These are phyloP conservation scores for Pogonomyrmex barbatus DNA, from an alignment of 1,140 invertebrate species.

Conservation along the genomic window DNA sequence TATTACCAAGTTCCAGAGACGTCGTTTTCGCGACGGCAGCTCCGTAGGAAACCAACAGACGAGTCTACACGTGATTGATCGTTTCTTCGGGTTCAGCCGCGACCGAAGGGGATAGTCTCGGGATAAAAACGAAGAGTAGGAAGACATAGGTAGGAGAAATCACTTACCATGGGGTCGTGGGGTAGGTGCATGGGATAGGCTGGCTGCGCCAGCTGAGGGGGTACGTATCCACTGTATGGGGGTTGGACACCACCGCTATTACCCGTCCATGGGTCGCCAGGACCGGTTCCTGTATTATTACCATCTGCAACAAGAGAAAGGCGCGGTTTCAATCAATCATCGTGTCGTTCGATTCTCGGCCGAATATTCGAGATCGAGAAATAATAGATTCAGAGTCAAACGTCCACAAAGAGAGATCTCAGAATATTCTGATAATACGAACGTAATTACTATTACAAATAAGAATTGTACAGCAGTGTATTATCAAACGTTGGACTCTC, in stretches of 20 bases:
- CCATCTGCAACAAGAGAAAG: conserved; percentile 82
- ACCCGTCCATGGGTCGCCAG: conserved; percentile 84
- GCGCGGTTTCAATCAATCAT: conserved; percentile 37
- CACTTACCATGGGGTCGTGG: conserved; percentile 88
- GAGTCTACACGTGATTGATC: conserved; percentile 71
- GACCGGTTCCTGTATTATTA: conserved; percentile 84
- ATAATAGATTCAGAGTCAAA: conserved; percentile 22
- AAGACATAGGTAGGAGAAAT: conserved; percentile 39
- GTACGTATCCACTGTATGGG: conserved; percentile 85
- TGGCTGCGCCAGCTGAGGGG: conserved; percentile 84
- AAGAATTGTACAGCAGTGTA: background rate
- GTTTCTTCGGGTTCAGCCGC: conserved; percentile 22
- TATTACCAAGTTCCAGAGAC: conserved; percentile 54
- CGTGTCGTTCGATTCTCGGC: conserved; percentile 16
- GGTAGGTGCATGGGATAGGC: conserved; percentile 87
- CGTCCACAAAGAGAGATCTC: background rate
- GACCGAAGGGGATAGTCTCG: background rate
- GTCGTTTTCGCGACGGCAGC: conserved; percentile 41
- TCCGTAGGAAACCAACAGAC: conserved; percentile 50
- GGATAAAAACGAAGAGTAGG: conserved; percentile 37
- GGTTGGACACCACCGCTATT: conserved; percentile 84
- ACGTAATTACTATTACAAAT: background rate
- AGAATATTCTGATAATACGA: background rate
- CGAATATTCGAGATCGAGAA: conserved; percentile 13
- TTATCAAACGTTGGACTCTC: background rate